Conservation (phyloP, 2,888 invertebrate genomes). For the Chloroclysta siterata region DNA sequence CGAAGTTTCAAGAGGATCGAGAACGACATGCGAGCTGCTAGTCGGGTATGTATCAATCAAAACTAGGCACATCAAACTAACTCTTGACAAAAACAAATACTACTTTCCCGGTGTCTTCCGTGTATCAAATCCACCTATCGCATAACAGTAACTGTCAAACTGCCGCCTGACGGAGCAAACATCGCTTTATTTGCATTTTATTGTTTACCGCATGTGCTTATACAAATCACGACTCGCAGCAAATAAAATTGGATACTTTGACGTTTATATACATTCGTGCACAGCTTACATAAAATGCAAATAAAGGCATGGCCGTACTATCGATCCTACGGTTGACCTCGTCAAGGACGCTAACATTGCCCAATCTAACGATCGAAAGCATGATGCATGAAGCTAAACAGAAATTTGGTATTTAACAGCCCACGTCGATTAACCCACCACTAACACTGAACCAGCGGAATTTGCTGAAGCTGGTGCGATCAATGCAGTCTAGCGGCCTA, state of each 20-base stretch:
- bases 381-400: conserved; percentile 80
- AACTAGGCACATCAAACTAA: conserved; percentile 34
- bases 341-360: conserved; percentile 53
- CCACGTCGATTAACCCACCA: conserved; percentile 82
- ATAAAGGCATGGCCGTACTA: conserved; percentile 67
- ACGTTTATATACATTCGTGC: conserved; percentile 70
- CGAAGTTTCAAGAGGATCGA: conserved; percentile 90
- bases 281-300: conserved; percentile 84
- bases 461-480: conserved; percentile 83
- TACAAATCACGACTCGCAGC: conserved; percentile 69
- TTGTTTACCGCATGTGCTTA: conserved; percentile 82
- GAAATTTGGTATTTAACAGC: conserved; percentile 82
- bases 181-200: conserved; percentile 85
- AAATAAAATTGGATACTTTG: conserved; percentile 62
- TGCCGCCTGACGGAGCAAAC: conserved; percentile 63
- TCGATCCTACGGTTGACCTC: conserved; percentile 58
- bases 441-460: conserved; percentile 86
- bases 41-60: conserved; percentile 68
- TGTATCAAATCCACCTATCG: conserved; percentile 59
- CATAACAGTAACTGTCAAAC: conserved; percentile 58
- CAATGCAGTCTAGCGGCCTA: conserved; percentile 83
- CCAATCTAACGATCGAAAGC: conserved; percentile 65
- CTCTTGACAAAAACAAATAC: conserved; percentile 47
- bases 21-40: conserved; percentile 80
- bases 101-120: conserved; percentile 55